These are phyloP conservation scores for Sciurus carolinensis DNA, from an alignment of 2,797 vertebrate species.

Conservation along the genomic window DNA sequence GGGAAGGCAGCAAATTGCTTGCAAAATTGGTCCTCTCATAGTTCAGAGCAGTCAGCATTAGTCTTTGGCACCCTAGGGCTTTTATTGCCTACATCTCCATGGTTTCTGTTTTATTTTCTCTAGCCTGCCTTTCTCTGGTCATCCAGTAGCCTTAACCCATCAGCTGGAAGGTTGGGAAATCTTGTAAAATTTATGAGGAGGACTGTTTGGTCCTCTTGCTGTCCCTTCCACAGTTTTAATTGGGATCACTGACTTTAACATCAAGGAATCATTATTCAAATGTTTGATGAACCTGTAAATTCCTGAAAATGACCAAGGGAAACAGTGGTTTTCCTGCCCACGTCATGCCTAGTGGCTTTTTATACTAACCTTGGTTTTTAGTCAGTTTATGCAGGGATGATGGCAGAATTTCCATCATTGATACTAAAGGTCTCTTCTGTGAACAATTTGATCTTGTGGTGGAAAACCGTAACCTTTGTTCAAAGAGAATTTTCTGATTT, in stretches of 20 bases:
- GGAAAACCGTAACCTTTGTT: constrained; percentile 39
- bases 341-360: not conserved
- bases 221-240: constrained; percentile 2
- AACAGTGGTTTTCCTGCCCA: not conserved
- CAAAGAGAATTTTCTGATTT: constrained; percentile 67
- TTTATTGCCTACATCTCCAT: not conserved
- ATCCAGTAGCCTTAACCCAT: not conserved
- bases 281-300: not conserved
- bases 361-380: constrained; percentile 1
- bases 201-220: not conserved
- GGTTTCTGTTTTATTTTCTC: not conserved
- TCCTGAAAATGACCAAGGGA: not conserved
- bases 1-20: not conserved
- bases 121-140: not conserved
- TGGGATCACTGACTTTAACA: constrained; percentile 39
- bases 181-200: constrained; percentile 23
- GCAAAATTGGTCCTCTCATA: not conserved
- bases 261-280: constrained; percentile 38
- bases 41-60: not conserved
- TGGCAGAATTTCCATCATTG: not conserved
- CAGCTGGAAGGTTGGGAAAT: not conserved
- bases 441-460: constrained; percentile 25
- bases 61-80: accelerated
- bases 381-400: not conserved
- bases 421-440: not conserved